Evolutionary conservation across 2,113 vertebrate genomes (phyloP), one percentile per base, ranked within the genome.

Genomic region (Pachypanchax playfairii): DNA sequence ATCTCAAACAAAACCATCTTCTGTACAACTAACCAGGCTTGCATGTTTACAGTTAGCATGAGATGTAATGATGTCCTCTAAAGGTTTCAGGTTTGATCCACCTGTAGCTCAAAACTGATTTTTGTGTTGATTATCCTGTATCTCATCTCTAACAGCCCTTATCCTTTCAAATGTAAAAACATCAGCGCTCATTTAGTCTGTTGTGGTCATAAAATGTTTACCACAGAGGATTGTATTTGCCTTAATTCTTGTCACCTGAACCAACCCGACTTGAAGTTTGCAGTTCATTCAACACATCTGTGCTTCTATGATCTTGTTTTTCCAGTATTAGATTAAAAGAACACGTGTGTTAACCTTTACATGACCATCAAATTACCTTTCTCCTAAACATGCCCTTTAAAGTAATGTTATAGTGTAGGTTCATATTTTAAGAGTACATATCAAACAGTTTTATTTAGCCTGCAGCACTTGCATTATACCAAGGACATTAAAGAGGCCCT

Each of bases 271-370:
- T n/a, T n/a, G n/a, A n/a, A n/a, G n/a, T n/a, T n/a, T n/a, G n/a
- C n/a, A n/a, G n/a, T n/a, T n/a, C n/a, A n/a, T n/a, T n/a, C n/a
- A n/a, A n/a, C n/a, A n/a, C n/a, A n/a, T n/a, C n/a, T n/a, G n/a
- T n/a, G n/a, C n/a, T n/a, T n/a, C n/a, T n/a, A n/a, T n/a, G n/a
- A 20, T 33, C 20, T 29, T 46, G n/a, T 66, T 24, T 6, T 50
- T 75, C 64, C 35, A 52, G 12, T 11, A 22, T 39, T 14, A 41
- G 2, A 44, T 5, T 15, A 6, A 42, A 12, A 43, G 18, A 55
- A 71, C 59, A 57, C 31, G 71, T 1, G 14, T 35, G 36, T 65
- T 66, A 8, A 65, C 77, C 81, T 83, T 66, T 48, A 28, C 17
- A 2, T 36, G 66, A 53, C 53, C 35, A 11, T 59, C 13, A 29